Evolutionary conservation across 2,888 invertebrate species (phyloP), one percentile per base, ranked within the genome.

Genomic region (Ennomos erosarius): DNA sequence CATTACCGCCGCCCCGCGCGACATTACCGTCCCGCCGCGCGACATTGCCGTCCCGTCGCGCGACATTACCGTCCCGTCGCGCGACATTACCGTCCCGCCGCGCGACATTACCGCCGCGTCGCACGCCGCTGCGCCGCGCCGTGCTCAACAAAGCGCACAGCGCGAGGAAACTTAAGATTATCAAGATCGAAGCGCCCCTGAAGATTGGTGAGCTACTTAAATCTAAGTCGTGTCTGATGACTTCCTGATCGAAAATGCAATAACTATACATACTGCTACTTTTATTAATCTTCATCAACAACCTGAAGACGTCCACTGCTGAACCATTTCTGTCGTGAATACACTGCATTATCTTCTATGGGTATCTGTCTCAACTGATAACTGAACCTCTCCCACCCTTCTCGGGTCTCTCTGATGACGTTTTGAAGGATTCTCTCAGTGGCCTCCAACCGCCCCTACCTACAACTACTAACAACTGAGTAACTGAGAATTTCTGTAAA

Each of bases 121-220:
- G 49, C 53, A 79, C 84, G 13, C 83, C 86, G 12, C 69, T 85
- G 52, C 74, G 88, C 0, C 64, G 79, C 36, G 48, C 81, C 0
- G 84, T 83, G 62, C 73, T 87, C 45, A 67, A 63, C 59, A 66
- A 65, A 8, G 76, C 75, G 6, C 80, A 78, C 64, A 71, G 71
- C 59, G 79, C 78, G 0, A 26, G 26, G 26, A 26, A 26, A 26
- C 64, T 60, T 3, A 59, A 37, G 6, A 71, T 83, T 48, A 71
- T 79, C 11, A 89, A 89, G 73, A 87, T 90, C 2, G 73, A 83
- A 48, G 85, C 78, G 4, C 89, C 88, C 0, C 33, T 67, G 1
- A 68, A 59, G 4, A 74, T 89, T 8, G 87, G 87, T 86, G 9
- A 75, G 78, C 26, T 26, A 13, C 26, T 8, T 64, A 8, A 35